A percentile compares a stretch with the other conserved stretches of the same genome.
These are phyloP conservation scores for Leptopilina myrica DNA, from an alignment of 2,888 invertebrate species.

Conservation along the genomic window DNA sequence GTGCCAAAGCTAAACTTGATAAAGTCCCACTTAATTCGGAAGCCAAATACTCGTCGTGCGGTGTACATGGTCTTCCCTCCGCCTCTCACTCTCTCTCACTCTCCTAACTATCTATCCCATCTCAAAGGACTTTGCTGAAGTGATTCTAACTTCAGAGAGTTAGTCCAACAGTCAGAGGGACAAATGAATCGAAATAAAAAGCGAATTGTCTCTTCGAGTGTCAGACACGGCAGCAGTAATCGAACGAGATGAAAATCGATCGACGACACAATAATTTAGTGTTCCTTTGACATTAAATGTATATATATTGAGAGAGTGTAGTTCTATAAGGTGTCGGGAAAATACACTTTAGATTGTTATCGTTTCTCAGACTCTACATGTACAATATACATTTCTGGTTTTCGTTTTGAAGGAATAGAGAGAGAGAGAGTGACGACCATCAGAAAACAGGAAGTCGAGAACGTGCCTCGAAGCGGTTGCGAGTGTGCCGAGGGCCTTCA, in stretches of 20 bases:
- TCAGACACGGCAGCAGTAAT: background rate
- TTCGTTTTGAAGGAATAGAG: background rate
- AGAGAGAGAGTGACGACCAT: background rate
- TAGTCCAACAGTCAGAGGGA: background rate
- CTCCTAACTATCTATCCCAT: background rate
- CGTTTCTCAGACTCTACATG: background rate
- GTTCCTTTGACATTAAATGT: background rate
- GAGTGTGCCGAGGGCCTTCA: conserved; percentile 44
- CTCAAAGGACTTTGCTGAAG: conserved; percentile 18
- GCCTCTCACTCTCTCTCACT: background rate
- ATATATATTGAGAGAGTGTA: no score
- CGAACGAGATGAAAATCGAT: background rate
- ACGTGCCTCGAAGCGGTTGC: conserved; percentile 43
- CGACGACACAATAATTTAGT: conserved; percentile 16
- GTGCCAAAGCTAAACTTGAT: conserved; percentile 1
- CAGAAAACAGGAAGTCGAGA: conserved; percentile 53
- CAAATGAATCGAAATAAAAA: background rate
- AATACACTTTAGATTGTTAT: conserved; percentile 17
- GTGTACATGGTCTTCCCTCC: background rate
- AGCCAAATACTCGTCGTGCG: conserved; percentile 7
- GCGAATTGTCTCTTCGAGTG: background rate
- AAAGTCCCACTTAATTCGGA: background rate
- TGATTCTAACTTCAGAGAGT: background rate
- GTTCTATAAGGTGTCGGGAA: background rate
- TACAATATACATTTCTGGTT: background rate